phyloP scores from a whole-genome alignment of 2,888 invertebrate genomes.

The Zeuzera pyrina region DNA sequence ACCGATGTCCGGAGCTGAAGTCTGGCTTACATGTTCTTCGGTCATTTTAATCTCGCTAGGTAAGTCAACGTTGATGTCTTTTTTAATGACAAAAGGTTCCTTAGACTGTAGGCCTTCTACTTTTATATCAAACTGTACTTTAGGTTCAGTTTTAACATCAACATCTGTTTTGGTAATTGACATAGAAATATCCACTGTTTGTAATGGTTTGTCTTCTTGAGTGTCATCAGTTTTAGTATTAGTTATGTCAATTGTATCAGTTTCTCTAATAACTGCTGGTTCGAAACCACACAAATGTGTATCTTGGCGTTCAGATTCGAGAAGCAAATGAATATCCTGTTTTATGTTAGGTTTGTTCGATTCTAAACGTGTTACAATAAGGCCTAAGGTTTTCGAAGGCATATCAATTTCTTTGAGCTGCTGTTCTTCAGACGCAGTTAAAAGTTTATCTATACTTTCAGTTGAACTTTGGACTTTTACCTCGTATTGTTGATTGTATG shows the following conservation, averaged over 20 bases:
- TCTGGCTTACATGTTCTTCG: constrained; percentile 19
- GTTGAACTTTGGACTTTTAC: constrained; percentile 29
- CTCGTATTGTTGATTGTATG: constrained; percentile 38
- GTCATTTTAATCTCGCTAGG: constrained; percentile 41
- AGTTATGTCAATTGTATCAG: not conserved
- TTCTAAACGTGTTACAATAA: constrained; percentile 10
- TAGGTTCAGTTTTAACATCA: constrained; percentile 32
- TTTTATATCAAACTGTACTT: constrained; percentile 38
- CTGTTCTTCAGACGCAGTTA: constrained; percentile 17
- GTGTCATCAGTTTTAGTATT: constrained; percentile 1
- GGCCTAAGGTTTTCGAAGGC: constrained; percentile 17
- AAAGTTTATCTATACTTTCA: constrained; percentile 31
- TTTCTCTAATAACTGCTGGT: constrained; percentile 1
- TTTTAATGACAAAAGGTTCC: constrained; percentile 40
- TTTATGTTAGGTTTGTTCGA: constrained; percentile 20
- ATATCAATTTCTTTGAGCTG: constrained; percentile 38
- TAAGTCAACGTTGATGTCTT: constrained; percentile 47
- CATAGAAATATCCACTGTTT: constrained; percentile 49
- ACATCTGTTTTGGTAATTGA: constrained; percentile 40
- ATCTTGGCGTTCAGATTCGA: constrained; percentile 46
- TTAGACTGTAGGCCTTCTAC: constrained; percentile 36
- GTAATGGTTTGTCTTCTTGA: constrained; percentile 20
- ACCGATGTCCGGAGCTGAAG: constrained; percentile 23
- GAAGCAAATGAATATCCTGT: constrained; percentile 33
- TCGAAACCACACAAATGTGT: constrained; percentile 28